Percentiles rank a stretch among this genome's conserved stretches.
Evolutionary conservation across 2,888 invertebrate genomes (phyloP).

Genomic region (Drosophila quasianomalipes): DNA sequence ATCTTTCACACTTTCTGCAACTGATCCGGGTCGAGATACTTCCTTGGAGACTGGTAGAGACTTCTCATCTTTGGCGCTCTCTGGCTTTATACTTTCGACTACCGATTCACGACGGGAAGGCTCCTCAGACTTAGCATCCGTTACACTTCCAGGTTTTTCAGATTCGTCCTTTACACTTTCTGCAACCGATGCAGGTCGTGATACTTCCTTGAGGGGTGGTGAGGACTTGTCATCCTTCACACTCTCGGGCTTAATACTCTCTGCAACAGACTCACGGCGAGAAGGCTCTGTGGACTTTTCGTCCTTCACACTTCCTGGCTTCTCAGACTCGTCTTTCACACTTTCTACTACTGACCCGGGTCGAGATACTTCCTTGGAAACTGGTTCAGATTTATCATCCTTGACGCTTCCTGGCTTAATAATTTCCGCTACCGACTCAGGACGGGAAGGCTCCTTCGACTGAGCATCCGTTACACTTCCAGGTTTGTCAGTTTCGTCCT

Average conservation of each 20-base stretch:
- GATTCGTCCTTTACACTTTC: conserved; percentile 25
- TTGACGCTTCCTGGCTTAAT: no score
- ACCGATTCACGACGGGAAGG: background rate
- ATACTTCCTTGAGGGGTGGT: background rate
- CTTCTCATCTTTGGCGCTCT: background rate
- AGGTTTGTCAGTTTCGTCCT: no score
- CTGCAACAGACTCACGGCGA: conserved; percentile 53
- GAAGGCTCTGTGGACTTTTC: conserved; percentile 29
- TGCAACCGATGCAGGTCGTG: background rate
- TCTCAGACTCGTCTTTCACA: no score
- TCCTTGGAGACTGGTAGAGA: background rate
- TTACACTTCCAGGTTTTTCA: background rate
- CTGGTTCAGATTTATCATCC: no score
- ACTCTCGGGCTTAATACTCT: conserved; percentile 18
- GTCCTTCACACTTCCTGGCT: background rate
- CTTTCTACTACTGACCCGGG: background rate
- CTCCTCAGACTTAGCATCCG: background rate
- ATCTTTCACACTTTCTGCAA: background rate
- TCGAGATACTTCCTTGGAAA: no score
- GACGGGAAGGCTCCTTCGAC: no score
- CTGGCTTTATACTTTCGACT: background rate
- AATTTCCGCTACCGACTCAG: no score
- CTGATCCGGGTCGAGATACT: accelerated
- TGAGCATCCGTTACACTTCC: no score
- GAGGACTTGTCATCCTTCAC: background rate